Evolutionary conservation across 1,140 invertebrate species (phyloP).

Genomic region (Trichomalopsis sarcophagae): DNA sequence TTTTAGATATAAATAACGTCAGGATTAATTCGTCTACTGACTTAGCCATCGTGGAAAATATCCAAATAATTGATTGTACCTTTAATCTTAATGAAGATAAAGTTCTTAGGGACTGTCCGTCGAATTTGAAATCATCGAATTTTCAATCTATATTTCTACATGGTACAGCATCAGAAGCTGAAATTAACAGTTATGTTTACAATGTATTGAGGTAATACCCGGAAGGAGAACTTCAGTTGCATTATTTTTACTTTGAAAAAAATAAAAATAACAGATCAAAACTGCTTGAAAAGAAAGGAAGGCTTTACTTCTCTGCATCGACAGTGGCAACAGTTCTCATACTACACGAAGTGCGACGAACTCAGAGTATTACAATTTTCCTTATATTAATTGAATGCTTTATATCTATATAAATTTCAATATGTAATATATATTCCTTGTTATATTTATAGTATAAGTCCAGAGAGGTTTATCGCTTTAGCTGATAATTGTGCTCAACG

Average conservation of each 20-base stretch:
- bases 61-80: too few relatives aligned
- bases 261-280: background rate
- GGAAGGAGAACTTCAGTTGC: background rate
- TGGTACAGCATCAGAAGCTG: background rate
- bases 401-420: background rate
- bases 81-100: too few relatives aligned
- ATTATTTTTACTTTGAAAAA: background rate
- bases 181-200: background rate
- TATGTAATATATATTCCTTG: background rate
- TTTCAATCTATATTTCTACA: background rate
- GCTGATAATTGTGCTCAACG: background rate
- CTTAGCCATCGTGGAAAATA: too few relatives aligned
- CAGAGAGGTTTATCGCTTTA: background rate
- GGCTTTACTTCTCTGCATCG: background rate
- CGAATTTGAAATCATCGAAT: background rate
- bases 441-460: conserved; percentile 1
- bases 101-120: background rate
- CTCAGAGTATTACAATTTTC: background rate
- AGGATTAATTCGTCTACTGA: too few relatives aligned
- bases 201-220: conserved; percentile 14
- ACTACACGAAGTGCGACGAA: background rate
- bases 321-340: background rate
- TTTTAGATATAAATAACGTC: too few relatives aligned
- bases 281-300: background rate
- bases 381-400: background rate